These are phyloP conservation scores for Bucco capensis DNA, from an alignment of 2,113 vertebrate genomes.

Conservation along the genomic window DNA sequence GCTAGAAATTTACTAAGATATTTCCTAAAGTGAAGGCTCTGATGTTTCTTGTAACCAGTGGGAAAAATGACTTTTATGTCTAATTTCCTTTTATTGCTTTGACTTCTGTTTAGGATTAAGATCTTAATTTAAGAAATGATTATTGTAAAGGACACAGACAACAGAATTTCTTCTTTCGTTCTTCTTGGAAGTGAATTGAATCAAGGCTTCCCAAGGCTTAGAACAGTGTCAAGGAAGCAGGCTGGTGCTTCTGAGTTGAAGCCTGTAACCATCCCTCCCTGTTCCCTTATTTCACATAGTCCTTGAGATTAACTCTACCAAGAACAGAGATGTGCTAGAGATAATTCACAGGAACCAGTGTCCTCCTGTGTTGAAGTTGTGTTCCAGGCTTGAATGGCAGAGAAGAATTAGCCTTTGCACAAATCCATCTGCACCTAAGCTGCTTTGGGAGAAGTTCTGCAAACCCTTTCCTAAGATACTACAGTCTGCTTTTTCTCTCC, in stretches of 20 bases:
- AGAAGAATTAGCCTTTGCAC: slow-evolving; percentile 1
- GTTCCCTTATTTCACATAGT: background rate
- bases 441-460: background rate
- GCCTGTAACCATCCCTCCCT: background rate
- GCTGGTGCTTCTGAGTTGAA: background rate
- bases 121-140: background rate
- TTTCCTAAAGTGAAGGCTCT: background rate
- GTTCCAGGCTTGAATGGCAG: background rate
- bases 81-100: background rate
- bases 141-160: background rate
- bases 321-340: background rate
- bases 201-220: background rate
- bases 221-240: background rate
- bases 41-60: background rate
- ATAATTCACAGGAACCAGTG: background rate
- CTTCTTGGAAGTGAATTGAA: background rate
- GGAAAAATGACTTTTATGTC: background rate
- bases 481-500: background rate
- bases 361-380: background rate
- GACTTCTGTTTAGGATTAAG: background rate
- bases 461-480: background rate
- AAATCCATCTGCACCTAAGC: background rate
- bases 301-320: background rate
- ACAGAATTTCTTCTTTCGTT: background rate
- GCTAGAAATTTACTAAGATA: background rate